Conservation (phyloP, 2,888 invertebrate genomes). For the Osmoderma eremita region DNA sequence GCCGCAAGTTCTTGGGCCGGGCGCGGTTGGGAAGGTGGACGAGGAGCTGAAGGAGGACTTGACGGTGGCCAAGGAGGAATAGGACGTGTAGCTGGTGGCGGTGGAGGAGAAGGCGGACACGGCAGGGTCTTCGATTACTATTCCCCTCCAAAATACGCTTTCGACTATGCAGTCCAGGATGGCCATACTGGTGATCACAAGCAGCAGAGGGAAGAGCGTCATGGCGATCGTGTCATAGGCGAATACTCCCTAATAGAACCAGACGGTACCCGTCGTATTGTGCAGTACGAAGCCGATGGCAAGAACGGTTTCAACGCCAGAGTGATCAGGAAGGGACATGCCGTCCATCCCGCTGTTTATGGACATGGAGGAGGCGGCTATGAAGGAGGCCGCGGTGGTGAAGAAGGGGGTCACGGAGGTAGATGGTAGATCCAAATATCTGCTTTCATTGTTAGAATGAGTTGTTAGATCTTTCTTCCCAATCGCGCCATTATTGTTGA, state of each 20-base stretch:
- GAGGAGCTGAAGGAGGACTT: slow-evolving; percentile 29
- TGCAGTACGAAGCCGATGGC: slow-evolving; percentile 62
- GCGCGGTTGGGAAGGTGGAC: slow-evolving; percentile 30
- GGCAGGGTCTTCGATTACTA: slow-evolving; percentile 43
- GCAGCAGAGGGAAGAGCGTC: slow-evolving; percentile 61
- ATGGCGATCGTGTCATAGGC: slow-evolving; percentile 62
- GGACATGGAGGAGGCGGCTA: slow-evolving; percentile 8
- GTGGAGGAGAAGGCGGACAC: slow-evolving; percentile 22
- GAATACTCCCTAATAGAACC: slow-evolving; percentile 62
- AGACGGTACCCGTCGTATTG: slow-evolving; percentile 62
- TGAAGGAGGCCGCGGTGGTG: slow-evolving; percentile 48
- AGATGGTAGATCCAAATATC: neutral
- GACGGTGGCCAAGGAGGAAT: slow-evolving; percentile 11
- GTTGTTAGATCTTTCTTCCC: slow-evolving; percentile 8
- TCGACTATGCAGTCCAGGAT: slow-evolving; percentile 62
- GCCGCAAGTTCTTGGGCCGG: slow-evolving; percentile 20
- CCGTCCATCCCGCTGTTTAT: slow-evolving; percentile 32
- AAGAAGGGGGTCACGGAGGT: slow-evolving; percentile 58
- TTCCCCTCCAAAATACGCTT: slow-evolving; percentile 62
- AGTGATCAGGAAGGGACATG: slow-evolving; percentile 39
- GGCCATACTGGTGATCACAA: slow-evolving; percentile 64
- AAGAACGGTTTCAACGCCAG: slow-evolving; percentile 62
- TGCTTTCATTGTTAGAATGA: neutral
- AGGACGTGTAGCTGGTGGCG: slow-evolving; percentile 22
- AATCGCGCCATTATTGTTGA: neutral